Evolutionary conservation across 2,797 vertebrate species (phyloP), one percentile per base, ranked within the genome.

Genomic region (Stomatorhinus walkeri): DNA sequence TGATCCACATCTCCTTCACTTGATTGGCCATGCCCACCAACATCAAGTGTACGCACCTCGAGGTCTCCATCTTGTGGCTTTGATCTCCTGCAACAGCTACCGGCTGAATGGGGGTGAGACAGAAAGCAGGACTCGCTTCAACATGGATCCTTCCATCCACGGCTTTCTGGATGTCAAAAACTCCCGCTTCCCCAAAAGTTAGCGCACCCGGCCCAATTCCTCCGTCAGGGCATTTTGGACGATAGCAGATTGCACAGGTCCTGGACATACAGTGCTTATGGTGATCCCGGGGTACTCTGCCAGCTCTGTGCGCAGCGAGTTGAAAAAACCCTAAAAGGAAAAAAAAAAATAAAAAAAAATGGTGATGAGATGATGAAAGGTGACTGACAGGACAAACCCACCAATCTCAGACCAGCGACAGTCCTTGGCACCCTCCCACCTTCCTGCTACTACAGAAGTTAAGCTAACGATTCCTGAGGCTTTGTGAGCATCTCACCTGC

Each of bases 1-100:
- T 91, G 1, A 99, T 95, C 98, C 98, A 99, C 90, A 97, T 96
- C 93, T 99, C 98, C 92, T 97, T 96, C 90, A 98, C 90, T 22
- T 95, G 91, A 0, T 99, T 99, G 90, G 95, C 95, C 14, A 94
- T 90, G 91, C 96, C 96, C 85, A 97, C 94, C 91, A 99, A 93
- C 24, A 97, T 98, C 87, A 99, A 95, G 19, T 61, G 94, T 32
- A 91, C 98, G 46, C 98, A 99, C 88, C 97, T 97, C 8, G 93
- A 94, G 0, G 98, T 97, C 0, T 95, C 36, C 98, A 99, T 99
- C 95, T 99, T 99, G 93, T 97, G 90, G 4, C 91, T 92, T 92
- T 99, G 97, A 81, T 94, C 95, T 0, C 94, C 95, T 0, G 84
- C 84, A 16, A 3, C 87, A 68, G 87, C 54, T 0, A 97, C 0